phyloP scores from a whole-genome alignment of 2,888 invertebrate genomes.

The Hoplodrina blanda region DNA sequence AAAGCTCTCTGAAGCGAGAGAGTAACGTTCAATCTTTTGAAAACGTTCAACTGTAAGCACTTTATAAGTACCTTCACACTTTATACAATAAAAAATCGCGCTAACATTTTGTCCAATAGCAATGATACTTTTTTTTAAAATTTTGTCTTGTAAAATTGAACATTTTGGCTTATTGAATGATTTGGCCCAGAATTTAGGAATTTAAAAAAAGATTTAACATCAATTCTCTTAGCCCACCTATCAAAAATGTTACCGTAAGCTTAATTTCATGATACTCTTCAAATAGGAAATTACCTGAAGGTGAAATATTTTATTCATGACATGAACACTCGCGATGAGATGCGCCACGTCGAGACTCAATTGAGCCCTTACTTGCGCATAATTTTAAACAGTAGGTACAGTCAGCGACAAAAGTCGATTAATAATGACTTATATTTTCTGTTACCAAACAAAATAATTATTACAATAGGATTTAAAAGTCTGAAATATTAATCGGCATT shows the following conservation, averaged over 20 bases:
- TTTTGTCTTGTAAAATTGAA: no score
- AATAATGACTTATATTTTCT: background rate
- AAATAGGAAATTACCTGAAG: slow-evolving; percentile 18
- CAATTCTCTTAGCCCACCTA: slow-evolving; percentile 7
- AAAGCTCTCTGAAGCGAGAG: slow-evolving; percentile 50
- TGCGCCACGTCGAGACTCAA: slow-evolving; percentile 4
- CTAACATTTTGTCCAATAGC: slow-evolving; percentile 12
- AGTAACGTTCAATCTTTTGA: slow-evolving; percentile 57
- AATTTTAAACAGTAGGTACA: slow-evolving; percentile 6
- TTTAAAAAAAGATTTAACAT: slow-evolving; percentile 3
- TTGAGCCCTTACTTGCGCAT: slow-evolving; percentile 5
- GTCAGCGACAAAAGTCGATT: no score
- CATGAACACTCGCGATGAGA: slow-evolving; percentile 19
- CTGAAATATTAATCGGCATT: no score
- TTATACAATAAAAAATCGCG: slow-evolving; percentile 40
- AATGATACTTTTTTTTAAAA: background rate
- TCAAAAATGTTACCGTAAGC: slow-evolving; percentile 5
- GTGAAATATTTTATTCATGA: slow-evolving; percentile 39
- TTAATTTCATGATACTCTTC: slow-evolving; percentile 22
- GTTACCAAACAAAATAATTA: no score
- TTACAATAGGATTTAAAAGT: no score
- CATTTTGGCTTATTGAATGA: background rate
- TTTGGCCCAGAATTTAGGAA: background rate
- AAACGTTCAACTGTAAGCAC: slow-evolving; percentile 51
- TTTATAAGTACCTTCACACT: slow-evolving; percentile 37